Base-by-base conservation (phyloP, 1,140 invertebrate species). In the Aethina tumida region DNA sequence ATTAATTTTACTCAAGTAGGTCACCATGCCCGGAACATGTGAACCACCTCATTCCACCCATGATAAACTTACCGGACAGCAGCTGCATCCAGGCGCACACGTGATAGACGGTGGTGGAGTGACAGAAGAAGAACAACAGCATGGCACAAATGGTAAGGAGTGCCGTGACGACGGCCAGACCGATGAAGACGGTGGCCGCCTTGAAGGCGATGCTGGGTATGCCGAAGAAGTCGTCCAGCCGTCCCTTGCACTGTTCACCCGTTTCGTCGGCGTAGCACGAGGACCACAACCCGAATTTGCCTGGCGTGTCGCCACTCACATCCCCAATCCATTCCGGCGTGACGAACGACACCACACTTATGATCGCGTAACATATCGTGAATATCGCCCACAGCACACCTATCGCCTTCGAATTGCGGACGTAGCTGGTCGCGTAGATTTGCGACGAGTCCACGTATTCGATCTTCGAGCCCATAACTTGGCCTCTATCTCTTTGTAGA, bases 371-470 rank as follows among this genome's bases (percentile, higher is more conserved):
- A 65, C 93, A 97, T 55, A 96, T 86, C 34, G 88, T 86, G 61
- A 97, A 96, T 49, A 97, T 87, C 13, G 83, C 92, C 95, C 95
- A 97, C 27, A 97, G 69, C 10, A 97, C 90, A 24, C 89, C 92
- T 35, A 97, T 92, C 22, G 93, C 92, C 69, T 93, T 90, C 28
- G 88, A 92, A 73, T 97, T 96, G 53, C 92, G 74, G 25, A 93
- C 83, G 64, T 96, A 97, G 64, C 88, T 93, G 13, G 86, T 85
- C 32, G 85, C 86, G 63, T 91, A 88, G 59, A 90, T 76, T 63
- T 91, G 85, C 35, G 80, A 80, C 31, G 83, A 84, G 58, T 90
- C 86, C 32, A 89, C 82, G 63, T 90, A 91, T 60, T 90, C 85
- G 48, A 90, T 83, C 72, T 89, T 90, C 10, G 84, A 86, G 48